Conservation (phyloP, 2,888 invertebrate species). For the Hypomecis punctinalis region DNA sequence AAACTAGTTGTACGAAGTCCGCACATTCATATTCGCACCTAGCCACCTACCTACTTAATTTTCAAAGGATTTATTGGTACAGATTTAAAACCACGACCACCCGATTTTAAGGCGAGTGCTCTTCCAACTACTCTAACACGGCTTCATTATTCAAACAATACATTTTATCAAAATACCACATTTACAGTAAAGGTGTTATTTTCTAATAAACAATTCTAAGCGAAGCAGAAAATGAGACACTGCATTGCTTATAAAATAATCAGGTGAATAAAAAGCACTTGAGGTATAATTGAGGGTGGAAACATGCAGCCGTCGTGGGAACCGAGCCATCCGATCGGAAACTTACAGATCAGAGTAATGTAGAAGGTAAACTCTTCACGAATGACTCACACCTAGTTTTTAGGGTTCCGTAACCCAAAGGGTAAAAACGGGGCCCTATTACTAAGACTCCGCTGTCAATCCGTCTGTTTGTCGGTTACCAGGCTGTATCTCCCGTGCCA, state of each 20-base stretch:
- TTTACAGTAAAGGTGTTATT: conserved; percentile 3
- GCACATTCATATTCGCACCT: no score
- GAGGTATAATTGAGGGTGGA: conserved; percentile 47
- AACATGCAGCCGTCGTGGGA: conserved; percentile 59
- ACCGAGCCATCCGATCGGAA: conserved; percentile 45
- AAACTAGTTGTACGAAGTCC: no score
- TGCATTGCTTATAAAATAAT: conserved; percentile 36
- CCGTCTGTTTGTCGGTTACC: no score
- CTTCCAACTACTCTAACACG: no score
- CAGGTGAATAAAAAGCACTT: conserved; percentile 38
- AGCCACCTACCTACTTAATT: no score
- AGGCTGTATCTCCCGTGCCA: no score
- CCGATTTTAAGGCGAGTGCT: no score
- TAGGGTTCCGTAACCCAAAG: no score
- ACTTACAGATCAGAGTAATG: not conserved
- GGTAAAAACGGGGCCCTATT: no score
- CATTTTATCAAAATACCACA: not conserved
- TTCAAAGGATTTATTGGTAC: no score
- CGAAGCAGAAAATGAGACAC: conserved; percentile 18
- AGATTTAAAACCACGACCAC: no score
- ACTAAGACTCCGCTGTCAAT: no score
- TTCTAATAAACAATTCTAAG: conserved; percentile 28
- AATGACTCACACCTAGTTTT: not conserved
- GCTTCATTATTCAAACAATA: not conserved
- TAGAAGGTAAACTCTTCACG: conserved; percentile 5